These are phyloP conservation scores for Leptosomus discolor DNA, from an alignment of 2,113 vertebrate species.

Conservation along the genomic window DNA sequence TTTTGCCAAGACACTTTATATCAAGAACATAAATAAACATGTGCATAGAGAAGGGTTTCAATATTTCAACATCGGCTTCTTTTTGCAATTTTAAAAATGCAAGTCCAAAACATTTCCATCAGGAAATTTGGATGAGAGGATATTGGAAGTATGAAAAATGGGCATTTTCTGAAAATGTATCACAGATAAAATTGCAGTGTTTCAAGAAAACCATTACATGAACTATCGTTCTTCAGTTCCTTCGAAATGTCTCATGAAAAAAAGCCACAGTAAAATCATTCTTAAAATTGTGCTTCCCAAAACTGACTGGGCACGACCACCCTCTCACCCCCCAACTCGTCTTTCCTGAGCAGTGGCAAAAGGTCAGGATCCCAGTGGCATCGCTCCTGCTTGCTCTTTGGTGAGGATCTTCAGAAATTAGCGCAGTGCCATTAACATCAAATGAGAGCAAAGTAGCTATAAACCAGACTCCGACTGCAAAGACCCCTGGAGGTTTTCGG, in stretches of 20 bases:
- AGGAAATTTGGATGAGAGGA: not conserved
- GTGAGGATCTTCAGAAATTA: not conserved
- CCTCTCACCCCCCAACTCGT: not conserved
- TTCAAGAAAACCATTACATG: not conserved
- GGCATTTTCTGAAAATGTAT: not conserved
- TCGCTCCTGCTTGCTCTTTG: fast-evolving
- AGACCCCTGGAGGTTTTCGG: not conserved
- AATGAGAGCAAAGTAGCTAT: not conserved
- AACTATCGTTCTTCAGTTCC: not conserved
- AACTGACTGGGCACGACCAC: fast-evolving
- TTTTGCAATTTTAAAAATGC: not conserved
- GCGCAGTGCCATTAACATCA: not conserved
- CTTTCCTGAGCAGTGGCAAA: fast-evolving
- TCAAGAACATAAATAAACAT: slow-evolving; percentile 8
- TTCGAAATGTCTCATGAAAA: not conserved
- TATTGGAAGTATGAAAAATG: not conserved
- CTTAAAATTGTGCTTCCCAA: fast-evolving
- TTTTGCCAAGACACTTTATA: not conserved
- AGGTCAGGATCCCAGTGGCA: not conserved
- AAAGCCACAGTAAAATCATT: not conserved
- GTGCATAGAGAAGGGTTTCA: not conserved
- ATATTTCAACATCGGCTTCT: not conserved
- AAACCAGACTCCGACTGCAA: not conserved
- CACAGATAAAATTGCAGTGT: not conserved
- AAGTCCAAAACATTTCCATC: not conserved